Percentiles rank a stretch among this genome's conserved stretches.
Conservation (phyloP, 2,113 vertebrate genomes). For the Oceanites oceanicus region DNA sequence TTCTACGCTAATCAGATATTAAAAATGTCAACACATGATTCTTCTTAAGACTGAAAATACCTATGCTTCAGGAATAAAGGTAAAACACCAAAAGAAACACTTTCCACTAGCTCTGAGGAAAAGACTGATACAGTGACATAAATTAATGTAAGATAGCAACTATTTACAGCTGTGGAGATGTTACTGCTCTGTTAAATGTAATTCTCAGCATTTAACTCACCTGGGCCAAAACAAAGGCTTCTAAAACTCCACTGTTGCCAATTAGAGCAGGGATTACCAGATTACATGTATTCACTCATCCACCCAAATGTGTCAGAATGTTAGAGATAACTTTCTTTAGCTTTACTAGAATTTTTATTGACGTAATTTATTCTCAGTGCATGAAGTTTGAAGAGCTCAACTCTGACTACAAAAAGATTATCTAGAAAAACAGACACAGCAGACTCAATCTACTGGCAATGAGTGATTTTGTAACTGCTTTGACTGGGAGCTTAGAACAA, state of each 20-base stretch:
- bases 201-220: neutral
- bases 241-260: neutral
- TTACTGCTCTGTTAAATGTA: constrained; percentile 4
- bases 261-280: neutral
- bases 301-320: constrained; percentile 9
- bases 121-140: neutral
- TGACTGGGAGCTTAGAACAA: neutral
- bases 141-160: neutral
- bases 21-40: neutral
- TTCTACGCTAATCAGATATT: neutral
- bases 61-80: neutral
- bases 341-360: constrained; percentile 43
- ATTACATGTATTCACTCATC: neutral
- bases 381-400: constrained; percentile 7
- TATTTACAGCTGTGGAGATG: neutral
- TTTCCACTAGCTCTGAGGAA: neutral
- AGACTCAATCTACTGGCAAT: neutral
- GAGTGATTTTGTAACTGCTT: neutral
- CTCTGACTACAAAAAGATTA: neutral
- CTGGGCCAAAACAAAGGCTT: neutral
- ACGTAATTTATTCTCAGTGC: constrained; percentile 17
- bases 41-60: neutral
- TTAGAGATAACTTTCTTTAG: constrained; percentile 15
- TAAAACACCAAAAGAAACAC: neutral
- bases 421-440: neutral